Evolutionary conservation across 2,113 vertebrate species (phyloP).

Genomic region (Mohoua ochrocephala): DNA sequence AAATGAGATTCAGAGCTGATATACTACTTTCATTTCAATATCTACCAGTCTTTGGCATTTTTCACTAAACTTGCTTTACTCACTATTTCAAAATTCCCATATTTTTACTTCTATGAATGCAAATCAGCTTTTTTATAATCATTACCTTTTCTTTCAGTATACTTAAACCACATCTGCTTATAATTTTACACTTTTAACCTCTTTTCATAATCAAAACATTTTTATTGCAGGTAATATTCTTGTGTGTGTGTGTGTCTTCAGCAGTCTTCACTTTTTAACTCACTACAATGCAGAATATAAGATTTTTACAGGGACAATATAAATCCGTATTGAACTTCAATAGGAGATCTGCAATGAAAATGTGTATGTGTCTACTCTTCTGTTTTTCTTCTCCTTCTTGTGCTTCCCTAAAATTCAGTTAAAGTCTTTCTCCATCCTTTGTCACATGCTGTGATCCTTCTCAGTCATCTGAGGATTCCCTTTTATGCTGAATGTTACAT

Average conservation of each 20-base stretch:
- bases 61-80: neutral
- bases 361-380: neutral
- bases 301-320: neutral
- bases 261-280: neutral
- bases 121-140: neutral
- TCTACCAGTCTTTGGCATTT: neutral
- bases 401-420: neutral
- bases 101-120: neutral
- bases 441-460: neutral
- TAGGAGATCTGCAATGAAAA: neutral
- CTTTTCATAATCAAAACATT: neutral
- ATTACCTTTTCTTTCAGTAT: neutral
- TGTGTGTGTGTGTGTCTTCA: neutral
- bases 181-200: neutral
- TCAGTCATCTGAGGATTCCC: neutral
- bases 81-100: neutral
- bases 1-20: neutral
- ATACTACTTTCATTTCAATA: neutral
- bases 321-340: neutral
- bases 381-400: neutral
- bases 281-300: neutral
- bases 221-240: neutral
- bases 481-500: neutral
- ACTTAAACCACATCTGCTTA: neutral
- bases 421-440: neutral